phyloP scores from a whole-genome alignment of 2,888 invertebrate species.

The Aspidiotus destructor region DNA sequence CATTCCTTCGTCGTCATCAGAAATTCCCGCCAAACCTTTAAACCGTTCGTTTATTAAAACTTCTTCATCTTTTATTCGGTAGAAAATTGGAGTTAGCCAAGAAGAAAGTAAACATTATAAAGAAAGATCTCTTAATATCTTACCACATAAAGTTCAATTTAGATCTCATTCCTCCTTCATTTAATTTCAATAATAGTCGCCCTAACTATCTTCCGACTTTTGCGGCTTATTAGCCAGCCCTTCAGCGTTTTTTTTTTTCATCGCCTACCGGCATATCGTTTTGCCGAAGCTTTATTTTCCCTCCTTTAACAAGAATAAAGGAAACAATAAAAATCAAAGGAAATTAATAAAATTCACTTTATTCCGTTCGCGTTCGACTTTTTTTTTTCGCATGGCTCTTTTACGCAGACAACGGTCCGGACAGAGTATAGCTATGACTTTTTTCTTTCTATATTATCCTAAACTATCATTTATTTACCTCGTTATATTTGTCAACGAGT shows the following conservation, averaged over 20 bases:
- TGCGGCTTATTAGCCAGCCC: conserved; percentile 29
- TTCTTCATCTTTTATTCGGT: conserved; percentile 42
- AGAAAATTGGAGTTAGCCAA: conserved; percentile 42
- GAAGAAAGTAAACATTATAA: conserved; percentile 41
- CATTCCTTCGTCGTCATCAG: conserved; percentile 36
- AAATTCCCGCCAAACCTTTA: conserved; percentile 38
- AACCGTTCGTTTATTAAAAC: conserved; percentile 41
- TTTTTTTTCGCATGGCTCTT: neutral
- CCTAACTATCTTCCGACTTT: conserved; percentile 28
- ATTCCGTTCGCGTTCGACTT: neutral
- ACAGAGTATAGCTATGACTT: neutral
- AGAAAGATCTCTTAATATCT: conserved; percentile 30
- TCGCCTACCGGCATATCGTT: conserved; percentile 9
- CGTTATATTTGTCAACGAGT: too few relatives aligned
- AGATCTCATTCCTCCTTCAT: conserved; percentile 31
- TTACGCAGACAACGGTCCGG: neutral
- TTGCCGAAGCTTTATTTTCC: conserved; percentile 18
- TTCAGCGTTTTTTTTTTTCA: conserved; percentile 17
- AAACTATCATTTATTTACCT: too few relatives aligned
- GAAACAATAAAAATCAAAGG: conserved; percentile 30
- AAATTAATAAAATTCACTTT: conserved; percentile 25
- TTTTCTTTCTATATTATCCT: neutral
- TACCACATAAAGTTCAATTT: conserved; percentile 32
- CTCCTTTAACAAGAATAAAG: conserved; percentile 25
- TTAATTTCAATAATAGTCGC: conserved; percentile 30